Evolutionary conservation across 2,797 vertebrate genomes (phyloP), one percentile per base, ranked within the genome.

Genomic region (Apogon hyalosoma): DNA sequence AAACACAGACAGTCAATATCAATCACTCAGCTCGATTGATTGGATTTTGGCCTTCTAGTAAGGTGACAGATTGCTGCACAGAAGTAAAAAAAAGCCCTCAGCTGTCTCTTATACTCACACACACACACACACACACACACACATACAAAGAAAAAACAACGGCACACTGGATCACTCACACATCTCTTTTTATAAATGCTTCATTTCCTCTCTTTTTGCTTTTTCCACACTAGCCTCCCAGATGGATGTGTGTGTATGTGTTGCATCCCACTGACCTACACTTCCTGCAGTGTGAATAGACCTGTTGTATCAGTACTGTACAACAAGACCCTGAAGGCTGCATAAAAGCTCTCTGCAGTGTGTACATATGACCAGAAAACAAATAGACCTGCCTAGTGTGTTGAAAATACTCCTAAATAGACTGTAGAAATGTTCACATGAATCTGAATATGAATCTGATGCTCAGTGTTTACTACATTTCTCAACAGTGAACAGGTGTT

Each of bases 1-100:
- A 67, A 47, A 75, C 82, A 82, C 47, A 49, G 71, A 79, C 76
- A 79, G 75, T 78, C 72, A 61, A 80, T 63, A 77, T 81, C 65
- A 66, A 83, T 86, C 84, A 84, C 52, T 83, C 77, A 58, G 48
- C 56, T 46, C 6, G 18, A 80, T 84, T 86, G 84, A 86, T 87
- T 77, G 40, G 74, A 75, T 84, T 82, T 76, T 43, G 21, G 63
- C 39, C 64, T 69, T 78, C 79, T 68, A 61, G 60, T 62, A 79
- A 70, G 49, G 62, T 82, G 77, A 79, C 81, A 83, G 65, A 77
- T 75, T 65, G 52, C 16, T 59, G 15, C 42, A 61, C 36, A 10
- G 33, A 61, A 48, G 16, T n/a, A 6, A 28, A 19, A 21, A 62
- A 53, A 50, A 46, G 24, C 28, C 63, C 56, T 55, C 31, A 58